Percentiles rank a stretch among this genome's conserved stretches.
Conservation (phyloP, 92 coral and sea anemone species). For the Nematostella vectensis region DNA sequence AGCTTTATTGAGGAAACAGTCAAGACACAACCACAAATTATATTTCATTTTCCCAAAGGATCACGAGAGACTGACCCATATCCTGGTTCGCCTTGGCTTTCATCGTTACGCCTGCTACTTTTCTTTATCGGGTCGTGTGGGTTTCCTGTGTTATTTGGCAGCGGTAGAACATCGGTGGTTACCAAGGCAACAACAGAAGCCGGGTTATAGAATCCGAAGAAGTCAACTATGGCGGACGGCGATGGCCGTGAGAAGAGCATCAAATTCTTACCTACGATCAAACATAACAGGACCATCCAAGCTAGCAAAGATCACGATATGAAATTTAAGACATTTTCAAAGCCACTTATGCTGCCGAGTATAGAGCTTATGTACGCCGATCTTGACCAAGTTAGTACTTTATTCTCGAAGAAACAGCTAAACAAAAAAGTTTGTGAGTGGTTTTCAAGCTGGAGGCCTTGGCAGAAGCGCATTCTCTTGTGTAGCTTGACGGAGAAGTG, state of each 20-base stretch:
- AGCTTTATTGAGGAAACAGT: too few relatives aligned
- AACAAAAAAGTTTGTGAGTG: conserved; percentile 85
- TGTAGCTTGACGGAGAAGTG: conserved; percentile 89
- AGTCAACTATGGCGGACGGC: conserved; percentile 55
- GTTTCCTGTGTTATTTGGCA: too few relatives aligned
- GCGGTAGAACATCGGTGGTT: too few relatives aligned
- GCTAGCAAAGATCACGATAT: conserved; percentile 25
- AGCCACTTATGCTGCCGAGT: conserved; percentile 57
- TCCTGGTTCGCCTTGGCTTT: too few relatives aligned
- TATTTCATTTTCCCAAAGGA: too few relatives aligned
- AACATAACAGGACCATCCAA: conserved; percentile 9
- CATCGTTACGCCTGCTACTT: too few relatives aligned
- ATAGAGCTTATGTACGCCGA: conserved; percentile 54
- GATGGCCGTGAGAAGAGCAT: conserved; percentile 9
- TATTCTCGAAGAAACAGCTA: conserved; percentile 65
- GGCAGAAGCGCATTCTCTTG: conserved; percentile 86
- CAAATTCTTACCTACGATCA: conserved; percentile 27
- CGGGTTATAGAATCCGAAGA: background rate
- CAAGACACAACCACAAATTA: too few relatives aligned
- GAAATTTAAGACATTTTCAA: conserved; percentile 32
- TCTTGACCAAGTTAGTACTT: conserved; percentile 49
- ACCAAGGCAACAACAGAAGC: background rate
- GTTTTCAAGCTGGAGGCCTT: conserved; percentile 82
- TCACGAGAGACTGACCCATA: too few relatives aligned
- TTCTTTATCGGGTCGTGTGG: too few relatives aligned